These are phyloP conservation scores for Strigamia transsilvanica DNA, from an alignment of 2,888 invertebrate genomes.

Conservation along the genomic window DNA sequence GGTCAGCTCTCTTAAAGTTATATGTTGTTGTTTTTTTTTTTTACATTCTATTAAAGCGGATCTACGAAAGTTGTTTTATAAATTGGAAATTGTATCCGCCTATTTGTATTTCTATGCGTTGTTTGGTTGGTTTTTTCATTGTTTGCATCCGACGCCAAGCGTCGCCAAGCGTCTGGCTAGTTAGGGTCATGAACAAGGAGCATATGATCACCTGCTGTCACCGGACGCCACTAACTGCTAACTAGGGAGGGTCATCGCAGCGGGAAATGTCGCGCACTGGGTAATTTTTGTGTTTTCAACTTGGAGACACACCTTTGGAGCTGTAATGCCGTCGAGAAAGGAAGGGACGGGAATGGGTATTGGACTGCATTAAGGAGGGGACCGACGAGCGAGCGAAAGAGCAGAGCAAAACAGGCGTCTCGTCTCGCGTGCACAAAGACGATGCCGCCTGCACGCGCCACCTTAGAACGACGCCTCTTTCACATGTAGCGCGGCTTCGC, in stretches of 20 bases:
- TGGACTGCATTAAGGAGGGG: constrained; percentile 21
- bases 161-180: constrained; percentile 15
- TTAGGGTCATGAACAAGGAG: not conserved
- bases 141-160: constrained; percentile 14
- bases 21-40: not conserved
- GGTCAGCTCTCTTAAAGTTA: not conserved
- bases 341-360: constrained; percentile 3
- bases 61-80: not conserved
- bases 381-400: constrained; percentile 20
- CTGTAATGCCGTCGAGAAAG: not conserved
- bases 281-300: constrained; percentile 38
- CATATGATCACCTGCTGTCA: not conserved
- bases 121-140: not conserved
- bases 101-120: too few relatives aligned
- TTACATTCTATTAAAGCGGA: too few relatives aligned
- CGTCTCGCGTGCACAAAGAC: constrained; percentile 24
- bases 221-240: not conserved
- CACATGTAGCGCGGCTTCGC: not conserved
- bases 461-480: constrained; percentile 18
- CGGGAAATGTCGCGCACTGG: constrained; percentile 31
- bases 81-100: not conserved
- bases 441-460: constrained; percentile 31
- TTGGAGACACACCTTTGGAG: constrained; percentile 32
- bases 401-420: not conserved
- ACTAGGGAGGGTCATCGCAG: constrained; percentile 1